Base-by-base conservation (phyloP, 1,140 invertebrate species). In the Aleiodes sp. region DNA sequence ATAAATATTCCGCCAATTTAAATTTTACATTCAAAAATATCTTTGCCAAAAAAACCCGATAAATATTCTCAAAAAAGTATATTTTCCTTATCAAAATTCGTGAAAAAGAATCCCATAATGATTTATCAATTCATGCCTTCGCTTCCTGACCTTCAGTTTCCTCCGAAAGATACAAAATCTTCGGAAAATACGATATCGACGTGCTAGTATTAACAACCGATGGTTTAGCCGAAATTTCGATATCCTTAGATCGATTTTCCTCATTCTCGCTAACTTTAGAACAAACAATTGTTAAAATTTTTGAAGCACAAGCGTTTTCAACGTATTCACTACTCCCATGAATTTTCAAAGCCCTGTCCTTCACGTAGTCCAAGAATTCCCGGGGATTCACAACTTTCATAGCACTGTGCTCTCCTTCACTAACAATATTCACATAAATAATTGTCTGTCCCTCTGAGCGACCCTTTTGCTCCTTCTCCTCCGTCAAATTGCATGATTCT, bases 151-250 rank as follows among this genome's bases (percentile, higher is more conserved):
- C n/a, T n/a, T n/a, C n/a, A n/a, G n/a, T n/a, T n/a, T n/a, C n/a
- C n/a, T n/a, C n/a, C n/a, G n/a, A n/a, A n/a, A n/a, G n/a, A n/a
- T n/a, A n/a, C n/a, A n/a, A n/a, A n/a, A n/a, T n/a, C n/a, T n/a
- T n/a, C n/a, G n/a, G 57, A 28, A 81, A 68, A 56, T 78, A 73
- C 2, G 75, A 76, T n/a, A 80, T 74, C 0, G 76, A 80, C 2
- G 80, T 81, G 41, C 76, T 80, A 6, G 71, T 76, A 56, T 83
- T 75, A 1, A 70, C 72, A 0, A 78, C 75, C 0, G 76, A 80
- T 41, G 77, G 78, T 65, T 78, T 82, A 9, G 70, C 77, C 0
- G 71, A 73, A 16, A 82, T 69, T 66, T 81, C 74, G 2, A 76
- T 74, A 65, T 82, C 78, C 14, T 41, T 73, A 16, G 70, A 73